Conservation (phyloP, 2,888 invertebrate genomes). For the Melanostoma mellinum region DNA sequence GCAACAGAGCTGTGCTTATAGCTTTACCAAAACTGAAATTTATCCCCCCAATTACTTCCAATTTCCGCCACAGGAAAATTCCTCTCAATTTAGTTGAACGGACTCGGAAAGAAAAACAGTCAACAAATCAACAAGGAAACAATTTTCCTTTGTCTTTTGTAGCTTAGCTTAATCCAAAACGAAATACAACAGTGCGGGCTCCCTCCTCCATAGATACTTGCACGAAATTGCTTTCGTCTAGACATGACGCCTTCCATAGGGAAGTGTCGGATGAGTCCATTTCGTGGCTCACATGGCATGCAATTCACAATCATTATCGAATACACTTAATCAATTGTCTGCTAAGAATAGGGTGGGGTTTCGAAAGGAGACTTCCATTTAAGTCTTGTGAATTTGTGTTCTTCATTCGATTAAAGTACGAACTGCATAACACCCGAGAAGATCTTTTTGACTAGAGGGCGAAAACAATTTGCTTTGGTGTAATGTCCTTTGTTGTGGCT, state of each 20-base stretch:
- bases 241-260: slow-evolving; percentile 13
- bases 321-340: slow-evolving; percentile 53
- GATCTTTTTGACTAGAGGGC: not conserved
- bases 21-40: slow-evolving; percentile 8
- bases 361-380: slow-evolving; percentile 15
- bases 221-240: slow-evolving; percentile 39
- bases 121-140: not conserved
- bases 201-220: not conserved
- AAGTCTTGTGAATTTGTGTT: slow-evolving; percentile 42
- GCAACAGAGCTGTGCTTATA: too few species aligned
- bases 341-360: slow-evolving; percentile 15
- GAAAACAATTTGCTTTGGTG: slow-evolving; percentile 27
- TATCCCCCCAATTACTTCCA: slow-evolving; percentile 6
- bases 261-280: slow-evolving; percentile 32
- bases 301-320: slow-evolving; percentile 30
- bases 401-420: slow-evolving; percentile 51
- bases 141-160: slow-evolving; percentile 11
- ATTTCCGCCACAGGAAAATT: slow-evolving; percentile 25
- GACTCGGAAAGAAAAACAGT: not conserved
- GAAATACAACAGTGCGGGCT: slow-evolving; percentile 1
- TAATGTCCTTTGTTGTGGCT: slow-evolving; percentile 24
- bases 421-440: slow-evolving; percentile 1
- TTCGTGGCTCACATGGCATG: slow-evolving; percentile 32
- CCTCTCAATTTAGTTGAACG: slow-evolving; percentile 15
- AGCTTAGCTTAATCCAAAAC: not conserved